Evolutionary conservation across 2,797 vertebrate genomes (phyloP).

Genomic region (Fratercula arctica): DNA sequence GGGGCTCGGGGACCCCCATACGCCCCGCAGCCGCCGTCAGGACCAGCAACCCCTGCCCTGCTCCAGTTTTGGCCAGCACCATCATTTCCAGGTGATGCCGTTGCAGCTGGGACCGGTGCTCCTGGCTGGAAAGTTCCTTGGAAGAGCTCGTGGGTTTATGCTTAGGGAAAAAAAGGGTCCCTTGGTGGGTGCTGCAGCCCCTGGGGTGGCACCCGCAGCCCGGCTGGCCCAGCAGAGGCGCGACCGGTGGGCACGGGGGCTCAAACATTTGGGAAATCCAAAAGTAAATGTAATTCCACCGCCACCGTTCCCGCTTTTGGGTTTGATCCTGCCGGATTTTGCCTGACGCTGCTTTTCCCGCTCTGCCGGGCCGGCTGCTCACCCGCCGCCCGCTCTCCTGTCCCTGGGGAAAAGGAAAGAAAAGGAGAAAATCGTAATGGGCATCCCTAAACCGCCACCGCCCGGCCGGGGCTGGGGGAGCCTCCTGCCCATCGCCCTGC

Average conservation of each 20-base stretch:
- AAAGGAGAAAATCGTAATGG: fast-evolving
- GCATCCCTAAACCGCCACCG: neutral
- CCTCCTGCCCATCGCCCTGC: fast-evolving
- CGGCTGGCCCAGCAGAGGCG: neutral
- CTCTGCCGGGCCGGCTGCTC: neutral
- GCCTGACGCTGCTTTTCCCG: neutral
- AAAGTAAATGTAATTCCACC: fast-evolving
- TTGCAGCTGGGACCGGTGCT: fast-evolving
- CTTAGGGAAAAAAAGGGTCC: neutral
- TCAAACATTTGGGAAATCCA: neutral
- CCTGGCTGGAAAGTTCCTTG: neutral
- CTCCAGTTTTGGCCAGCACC: neutral
- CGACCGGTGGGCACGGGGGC: fast-evolving
- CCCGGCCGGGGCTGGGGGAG: neutral
- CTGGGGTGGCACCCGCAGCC: fast-evolving
- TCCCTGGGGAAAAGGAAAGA: neutral
- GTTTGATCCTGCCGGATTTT: neutral
- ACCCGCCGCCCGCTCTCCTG: neutral
- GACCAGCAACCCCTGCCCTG: neutral
- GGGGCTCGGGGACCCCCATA: neutral
- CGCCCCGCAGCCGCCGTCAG: fast-evolving
- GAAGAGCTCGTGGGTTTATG: neutral
- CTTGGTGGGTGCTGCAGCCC: neutral
- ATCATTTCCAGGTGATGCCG: fast-evolving
- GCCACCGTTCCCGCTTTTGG: fast-evolving